These are phyloP conservation scores for Thymelicus lineola DNA, from an alignment of 2,888 invertebrate species.

Conservation along the genomic window DNA sequence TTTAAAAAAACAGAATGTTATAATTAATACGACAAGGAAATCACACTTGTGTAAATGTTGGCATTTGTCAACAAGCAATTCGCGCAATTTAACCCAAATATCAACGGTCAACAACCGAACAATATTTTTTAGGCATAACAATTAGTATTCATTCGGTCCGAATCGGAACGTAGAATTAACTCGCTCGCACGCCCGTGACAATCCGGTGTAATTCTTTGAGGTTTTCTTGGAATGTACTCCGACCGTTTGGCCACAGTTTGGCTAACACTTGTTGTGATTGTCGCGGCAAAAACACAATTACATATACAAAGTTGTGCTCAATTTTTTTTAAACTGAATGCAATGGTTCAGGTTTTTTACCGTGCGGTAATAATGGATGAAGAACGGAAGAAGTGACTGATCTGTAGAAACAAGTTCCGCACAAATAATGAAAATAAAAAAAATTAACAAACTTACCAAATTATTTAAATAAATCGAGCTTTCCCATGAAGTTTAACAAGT, in stretches of 20 bases:
- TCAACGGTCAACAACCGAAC: constrained; percentile 20
- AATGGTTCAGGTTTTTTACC: too few relatives aligned
- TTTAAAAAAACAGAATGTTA: too few relatives aligned
- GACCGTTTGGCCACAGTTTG: background rate
- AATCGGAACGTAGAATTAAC: constrained; percentile 6
- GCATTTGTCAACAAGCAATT: constrained; percentile 19
- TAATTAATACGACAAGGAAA: background rate
- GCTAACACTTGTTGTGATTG: background rate
- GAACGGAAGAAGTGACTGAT: too few relatives aligned
- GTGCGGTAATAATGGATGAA: too few relatives aligned
- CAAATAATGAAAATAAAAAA: too few relatives aligned
- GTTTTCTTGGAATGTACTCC: background rate
- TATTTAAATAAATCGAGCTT: too few relatives aligned
- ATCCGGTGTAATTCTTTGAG: background rate
- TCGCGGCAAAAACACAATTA: constrained; percentile 4
- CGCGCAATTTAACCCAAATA: constrained; percentile 8
- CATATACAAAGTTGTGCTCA: constrained; percentile 5
- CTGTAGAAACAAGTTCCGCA: too few relatives aligned
- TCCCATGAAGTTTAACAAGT: too few relatives aligned
- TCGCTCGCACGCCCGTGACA: constrained; percentile 7
- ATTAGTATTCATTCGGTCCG: constrained; percentile 27
- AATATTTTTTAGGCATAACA: constrained; percentile 13
- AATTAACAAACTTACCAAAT: too few relatives aligned
- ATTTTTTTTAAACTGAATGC: too few relatives aligned
- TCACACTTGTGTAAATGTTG: background rate